Evolutionary conservation across 2,113 vertebrate genomes (phyloP), one percentile per base, ranked within the genome.

Genomic region (Muntiacus muntjak): DNA sequence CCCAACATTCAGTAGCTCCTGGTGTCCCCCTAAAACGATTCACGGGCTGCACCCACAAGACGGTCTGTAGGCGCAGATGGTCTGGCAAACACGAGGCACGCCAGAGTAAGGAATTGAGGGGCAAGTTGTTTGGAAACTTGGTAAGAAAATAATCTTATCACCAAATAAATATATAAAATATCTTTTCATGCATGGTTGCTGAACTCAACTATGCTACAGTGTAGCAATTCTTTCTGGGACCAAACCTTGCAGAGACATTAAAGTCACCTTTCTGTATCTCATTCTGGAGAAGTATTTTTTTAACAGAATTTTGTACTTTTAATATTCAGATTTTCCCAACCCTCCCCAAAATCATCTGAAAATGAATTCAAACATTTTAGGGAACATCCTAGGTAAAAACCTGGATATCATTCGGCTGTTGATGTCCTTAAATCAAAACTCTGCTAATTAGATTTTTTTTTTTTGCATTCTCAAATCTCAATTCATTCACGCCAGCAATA

Each of bases 401-500:
- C 52, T 43, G 36, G 6, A 94, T 40, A 54, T 45, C 64, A 97
- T 98, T 79, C 76, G 23, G 58, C 76, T 89, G 15, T 55, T 19
- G 71, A 95, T 96, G 84, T 92, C 84, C 57, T 95, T 67, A 45
- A 97, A 58, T 89, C 47, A 78, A 74, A 97, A 96, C 47, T 78
- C 57, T 67, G 58, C 81, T 98, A 93, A 85, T 98, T 78, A 58
- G 52, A 95, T 91, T 90, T 95, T 76, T 91, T n/a, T 57, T 67
- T 82, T 94, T 86, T 83, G 43, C 19, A 97, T 97, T 94, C 52
- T 86, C 86, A 96, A 96, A 92, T 89, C 95, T 92, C 88, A 98
- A 96, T 96, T 98, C 95, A 81, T 95, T 98, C 78, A 96, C 40
- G 64, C 36, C 93, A 78, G 92, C 43, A 96, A 91, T 83, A 97